Percentiles rank a stretch among this genome's conserved stretches.
phyloP scores from a whole-genome alignment of 2,797 vertebrate species.

The Lagodon rhomboides region DNA sequence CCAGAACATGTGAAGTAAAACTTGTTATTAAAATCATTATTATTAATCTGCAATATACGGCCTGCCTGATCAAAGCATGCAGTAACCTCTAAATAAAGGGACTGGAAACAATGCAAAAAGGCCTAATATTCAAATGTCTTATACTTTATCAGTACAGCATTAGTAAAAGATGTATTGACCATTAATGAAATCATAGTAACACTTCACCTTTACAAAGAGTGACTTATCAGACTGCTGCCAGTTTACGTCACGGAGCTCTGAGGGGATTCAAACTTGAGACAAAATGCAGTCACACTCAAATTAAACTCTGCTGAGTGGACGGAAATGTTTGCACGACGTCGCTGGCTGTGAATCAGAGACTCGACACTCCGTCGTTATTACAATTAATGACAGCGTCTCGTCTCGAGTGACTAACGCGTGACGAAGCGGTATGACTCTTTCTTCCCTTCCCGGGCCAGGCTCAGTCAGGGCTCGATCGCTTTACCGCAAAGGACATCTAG shows the following conservation, averaged over 20 bases:
- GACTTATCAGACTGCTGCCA: background rate
- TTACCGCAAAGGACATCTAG: slow-evolving; percentile 69
- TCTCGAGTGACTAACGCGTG: slow-evolving; percentile 70
- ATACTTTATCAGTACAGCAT: too few species aligned
- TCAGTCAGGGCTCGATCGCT: slow-evolving; percentile 41
- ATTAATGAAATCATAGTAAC: background rate
- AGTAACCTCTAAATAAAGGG: background rate
- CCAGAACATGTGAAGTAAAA: background rate
- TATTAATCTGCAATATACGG: background rate
- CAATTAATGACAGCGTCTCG: slow-evolving; percentile 79
- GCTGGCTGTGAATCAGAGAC: slow-evolving; percentile 79
- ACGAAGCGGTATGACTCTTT: slow-evolving; percentile 66
- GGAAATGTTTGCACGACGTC: slow-evolving; percentile 63
- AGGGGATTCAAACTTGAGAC: slow-evolving; percentile 51
- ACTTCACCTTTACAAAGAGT: background rate
- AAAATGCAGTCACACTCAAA: slow-evolving; percentile 44
- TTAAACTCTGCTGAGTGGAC: slow-evolving; percentile 70
- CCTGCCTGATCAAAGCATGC: background rate
- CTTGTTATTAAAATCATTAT: background rate
- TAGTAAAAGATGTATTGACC: background rate
- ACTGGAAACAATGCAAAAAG: background rate
- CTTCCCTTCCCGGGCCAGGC: slow-evolving; percentile 49
- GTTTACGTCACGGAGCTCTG: slow-evolving; percentile 10
- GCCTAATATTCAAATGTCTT: background rate
- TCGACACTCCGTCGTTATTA: slow-evolving; percentile 73